Evolutionary conservation across 2,888 invertebrate genomes (phyloP), one percentile per base, ranked within the genome.

Genomic region (Strigamia crassipes): DNA sequence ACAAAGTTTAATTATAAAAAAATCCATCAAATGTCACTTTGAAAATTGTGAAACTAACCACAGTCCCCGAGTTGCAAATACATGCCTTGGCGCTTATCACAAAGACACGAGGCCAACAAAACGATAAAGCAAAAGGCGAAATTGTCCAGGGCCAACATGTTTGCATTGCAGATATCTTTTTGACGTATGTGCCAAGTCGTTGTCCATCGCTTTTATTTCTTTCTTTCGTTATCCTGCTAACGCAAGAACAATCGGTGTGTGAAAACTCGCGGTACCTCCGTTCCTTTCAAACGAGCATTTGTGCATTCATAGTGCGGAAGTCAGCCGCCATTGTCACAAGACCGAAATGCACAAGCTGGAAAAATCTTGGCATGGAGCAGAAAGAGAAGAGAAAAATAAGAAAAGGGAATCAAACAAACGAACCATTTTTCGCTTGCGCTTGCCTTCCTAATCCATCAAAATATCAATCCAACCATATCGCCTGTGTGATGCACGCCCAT

Each of bases 241-340:
- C 51, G 51, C 51, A 51, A 51, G 51, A 51, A 51, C 51, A 51
- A 51, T 51, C 51, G 51, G n/a, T 51, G 51, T 9, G 51, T 51
- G 51, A 51, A 51, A 51, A 51, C 51, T 51, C 51, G 51, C 51
- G 51, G 51, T 51, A 51, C n/a, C 51, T 51, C n/a, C 51, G 51
- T 18, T 51, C 51, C 51, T 51, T 51, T 51, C n/a, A 51, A 51
- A 51, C 51, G 13, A 51, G 51, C 51, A 51, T 51, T 51, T 51
- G n/a, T 51, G 51, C 18, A 51, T 51, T 51, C 51, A 51, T 51
- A 51, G 51, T 51, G n/a, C 51, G 51, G 51, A 51, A n/a, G 51
- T 51, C 51, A n/a, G 51, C 51, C 51, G 51, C 51, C 51, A 51
- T 51, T 51, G 51, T 51, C 51, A 51, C 51, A 51, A 51, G 51